Percentiles rank a stretch among this genome's conserved stretches.
Evolutionary conservation across 2,113 vertebrate genomes (phyloP).

Genomic region (Paramisgurnus dabryanus): DNA sequence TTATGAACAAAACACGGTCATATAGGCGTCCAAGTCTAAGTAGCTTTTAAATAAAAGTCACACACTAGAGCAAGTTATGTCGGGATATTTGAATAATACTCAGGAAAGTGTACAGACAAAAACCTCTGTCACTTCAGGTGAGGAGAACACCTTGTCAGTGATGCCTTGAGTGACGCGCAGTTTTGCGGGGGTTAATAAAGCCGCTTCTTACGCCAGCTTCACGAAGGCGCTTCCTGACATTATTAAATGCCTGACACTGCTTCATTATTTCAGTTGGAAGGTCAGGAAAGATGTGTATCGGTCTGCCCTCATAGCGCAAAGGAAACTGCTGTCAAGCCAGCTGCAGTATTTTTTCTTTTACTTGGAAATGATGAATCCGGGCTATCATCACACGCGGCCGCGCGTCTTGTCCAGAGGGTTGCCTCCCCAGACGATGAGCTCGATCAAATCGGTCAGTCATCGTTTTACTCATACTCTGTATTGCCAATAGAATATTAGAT

Average conservation of each 20-base stretch:
- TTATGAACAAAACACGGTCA: neutral
- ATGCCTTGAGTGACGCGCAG: neutral
- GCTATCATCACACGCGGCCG: conserved; percentile 15
- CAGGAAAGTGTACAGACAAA: neutral
- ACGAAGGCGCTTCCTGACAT: neutral
- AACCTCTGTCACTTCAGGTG: neutral
- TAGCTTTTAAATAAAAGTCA: neutral
- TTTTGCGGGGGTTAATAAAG: conserved; percentile 4
- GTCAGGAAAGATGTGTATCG: conserved; percentile 26
- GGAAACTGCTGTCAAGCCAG: conserved; percentile 31
- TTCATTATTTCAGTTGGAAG: conserved; percentile 5
- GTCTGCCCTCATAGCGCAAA: neutral
- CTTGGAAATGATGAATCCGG: conserved; percentile 22
- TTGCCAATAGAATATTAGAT: conserved; percentile 10
- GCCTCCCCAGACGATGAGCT: conserved; percentile 7
- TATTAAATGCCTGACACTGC: neutral
- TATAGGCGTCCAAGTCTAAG: neutral
- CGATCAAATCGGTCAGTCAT: conserved; percentile 31
- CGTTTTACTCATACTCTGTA: conserved; percentile 35
- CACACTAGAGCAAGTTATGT: neutral
- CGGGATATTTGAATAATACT: neutral
- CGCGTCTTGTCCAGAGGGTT: neutral
- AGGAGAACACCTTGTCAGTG: neutral
- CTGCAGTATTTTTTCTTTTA: conserved; percentile 38
- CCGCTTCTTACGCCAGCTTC: neutral